Conservation (phyloP, 2,113 vertebrate species). For the Pao palembangensis region DNA sequence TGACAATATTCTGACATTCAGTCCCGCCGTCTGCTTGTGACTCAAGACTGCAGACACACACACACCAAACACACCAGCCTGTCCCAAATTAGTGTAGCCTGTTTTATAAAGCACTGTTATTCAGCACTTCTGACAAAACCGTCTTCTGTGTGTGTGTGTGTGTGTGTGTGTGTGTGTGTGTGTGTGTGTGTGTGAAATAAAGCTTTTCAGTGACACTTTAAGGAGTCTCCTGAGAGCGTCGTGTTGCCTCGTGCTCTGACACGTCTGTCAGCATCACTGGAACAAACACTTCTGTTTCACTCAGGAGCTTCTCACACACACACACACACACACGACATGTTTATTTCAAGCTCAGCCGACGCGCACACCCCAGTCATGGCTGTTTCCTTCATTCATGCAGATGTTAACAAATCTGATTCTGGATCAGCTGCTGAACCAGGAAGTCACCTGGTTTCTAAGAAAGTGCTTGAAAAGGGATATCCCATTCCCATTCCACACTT, state of each 20-base stretch:
- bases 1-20: slow-evolving; percentile 58
- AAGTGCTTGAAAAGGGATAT: too few species aligned
- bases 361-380: slow-evolving; percentile 28
- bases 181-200: slow-evolving; percentile 12
- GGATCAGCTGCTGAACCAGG: not conserved
- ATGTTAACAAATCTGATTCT: not conserved
- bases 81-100: slow-evolving; percentile 67
- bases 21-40: slow-evolving; percentile 57
- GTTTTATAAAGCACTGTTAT: slow-evolving; percentile 65
- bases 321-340: not conserved
- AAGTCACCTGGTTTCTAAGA: not conserved
- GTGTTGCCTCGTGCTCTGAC: slow-evolving; percentile 60
- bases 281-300: slow-evolving; percentile 50
- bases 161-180: slow-evolving; percentile 16
- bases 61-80: slow-evolving; percentile 28
- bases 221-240: slow-evolving; percentile 55
- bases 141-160: slow-evolving; percentile 10
- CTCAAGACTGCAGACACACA: slow-evolving; percentile 31
- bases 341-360: too few species aligned
- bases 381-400: slow-evolving; percentile 24
- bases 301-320: slow-evolving; percentile 23
- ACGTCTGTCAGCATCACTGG: slow-evolving; percentile 53
- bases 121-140: slow-evolving; percentile 63
- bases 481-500: not conserved
- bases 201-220: slow-evolving; percentile 61